phyloP scores from a whole-genome alignment of 1,140 invertebrate genomes.

The Drosophila subpulchrella region DNA sequence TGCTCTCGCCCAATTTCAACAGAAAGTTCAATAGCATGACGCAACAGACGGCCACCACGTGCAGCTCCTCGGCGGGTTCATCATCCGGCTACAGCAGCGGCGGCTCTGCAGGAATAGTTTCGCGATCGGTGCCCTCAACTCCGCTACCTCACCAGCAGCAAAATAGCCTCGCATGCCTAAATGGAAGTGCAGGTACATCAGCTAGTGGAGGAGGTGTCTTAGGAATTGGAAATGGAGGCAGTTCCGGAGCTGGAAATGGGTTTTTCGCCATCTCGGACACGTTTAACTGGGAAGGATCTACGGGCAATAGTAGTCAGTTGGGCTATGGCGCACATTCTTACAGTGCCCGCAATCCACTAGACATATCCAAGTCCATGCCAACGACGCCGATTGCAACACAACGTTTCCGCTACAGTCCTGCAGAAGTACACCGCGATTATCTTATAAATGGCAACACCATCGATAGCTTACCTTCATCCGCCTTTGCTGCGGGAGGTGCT shows the following conservation, averaged over 20 bases:
- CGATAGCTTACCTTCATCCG: constrained; percentile 65
- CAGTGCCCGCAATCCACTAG: constrained; percentile 53
- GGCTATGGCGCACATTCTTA: constrained; percentile 28
- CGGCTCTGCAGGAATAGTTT: constrained; percentile 74
- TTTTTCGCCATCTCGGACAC: constrained; percentile 69
- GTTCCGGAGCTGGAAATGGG: constrained; percentile 49
- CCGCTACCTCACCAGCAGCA: constrained; percentile 85
- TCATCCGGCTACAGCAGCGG: constrained; percentile 77
- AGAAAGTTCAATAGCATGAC: constrained; percentile 67
- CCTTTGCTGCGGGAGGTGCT: constrained; percentile 45
- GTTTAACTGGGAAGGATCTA: constrained; percentile 63
- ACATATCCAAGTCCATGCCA: constrained; percentile 88
- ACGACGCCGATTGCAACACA: constrained; percentile 86
- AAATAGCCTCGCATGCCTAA: constrained; percentile 21
- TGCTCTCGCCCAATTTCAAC: constrained; percentile 71
- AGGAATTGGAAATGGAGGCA: constrained; percentile 15
- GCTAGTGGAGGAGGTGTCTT: background rate
- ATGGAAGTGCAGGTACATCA: constrained; percentile 16
- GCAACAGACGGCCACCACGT: constrained; percentile 68
- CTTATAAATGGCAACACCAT: constrained; percentile 87
- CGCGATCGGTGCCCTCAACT: constrained; percentile 88
- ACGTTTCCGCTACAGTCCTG: constrained; percentile 87
- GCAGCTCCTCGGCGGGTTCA: constrained; percentile 76
- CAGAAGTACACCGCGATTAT: constrained; percentile 85
- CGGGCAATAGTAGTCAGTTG: constrained; percentile 16